phyloP scores from a whole-genome alignment of 1,140 invertebrate genomes.

The Tribolium madens region DNA sequence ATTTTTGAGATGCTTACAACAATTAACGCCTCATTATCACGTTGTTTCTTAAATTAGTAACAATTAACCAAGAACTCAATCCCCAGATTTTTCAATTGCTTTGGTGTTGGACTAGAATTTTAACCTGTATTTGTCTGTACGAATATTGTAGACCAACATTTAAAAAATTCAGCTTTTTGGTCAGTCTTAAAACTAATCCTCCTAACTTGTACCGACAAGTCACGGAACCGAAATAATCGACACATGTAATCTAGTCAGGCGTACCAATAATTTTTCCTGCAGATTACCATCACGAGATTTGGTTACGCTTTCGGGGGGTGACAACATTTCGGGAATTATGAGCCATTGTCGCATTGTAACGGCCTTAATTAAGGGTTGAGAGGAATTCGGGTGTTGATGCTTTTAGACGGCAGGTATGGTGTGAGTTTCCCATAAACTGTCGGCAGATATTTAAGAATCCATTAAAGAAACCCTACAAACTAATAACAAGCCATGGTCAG shows the following conservation, averaged over 20 bases:
- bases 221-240: constrained; percentile 59
- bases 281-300: constrained; percentile 19
- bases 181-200: neutral
- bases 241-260: constrained; percentile 60
- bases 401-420: constrained; percentile 50
- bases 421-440: constrained; percentile 56
- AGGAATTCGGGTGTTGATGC: constrained; percentile 42
- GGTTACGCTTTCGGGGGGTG: constrained; percentile 15
- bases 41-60: neutral
- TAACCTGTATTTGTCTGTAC: too few species aligned
- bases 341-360: neutral
- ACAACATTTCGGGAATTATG: neutral
- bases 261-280: constrained; percentile 39
- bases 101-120: neutral
- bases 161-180: neutral
- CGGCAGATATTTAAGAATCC: constrained; percentile 57
- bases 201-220: constrained; percentile 55
- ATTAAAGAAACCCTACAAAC: constrained; percentile 56
- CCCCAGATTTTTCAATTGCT: neutral
- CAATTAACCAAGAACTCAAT: neutral
- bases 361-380: constrained; percentile 5
- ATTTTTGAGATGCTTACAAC: neutral
- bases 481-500: constrained; percentile 54
- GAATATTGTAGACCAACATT: neutral
- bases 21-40: neutral